A percentile compares a stretch with the other conserved stretches of the same genome.
phyloP scores from a whole-genome alignment of 2,888 invertebrate species.

The Calameuta idolon region DNA sequence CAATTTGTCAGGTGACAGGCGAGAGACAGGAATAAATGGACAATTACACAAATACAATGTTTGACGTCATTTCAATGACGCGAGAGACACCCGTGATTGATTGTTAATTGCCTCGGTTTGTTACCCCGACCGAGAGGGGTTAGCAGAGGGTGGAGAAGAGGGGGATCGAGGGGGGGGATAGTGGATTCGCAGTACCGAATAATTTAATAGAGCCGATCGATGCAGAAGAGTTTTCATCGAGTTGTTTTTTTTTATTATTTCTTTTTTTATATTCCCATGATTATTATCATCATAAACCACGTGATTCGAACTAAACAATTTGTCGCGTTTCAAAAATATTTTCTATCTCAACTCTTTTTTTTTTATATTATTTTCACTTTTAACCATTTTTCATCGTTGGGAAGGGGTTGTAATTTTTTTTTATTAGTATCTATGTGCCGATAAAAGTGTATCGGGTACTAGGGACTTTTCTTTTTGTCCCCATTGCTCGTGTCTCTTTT shows the following conservation, averaged over 20 bases:
- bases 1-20: conserved; percentile 66
- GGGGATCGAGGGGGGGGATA: conserved; percentile 18
- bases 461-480: too few relatives aligned
- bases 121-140: conserved; percentile 53
- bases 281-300: neutral
- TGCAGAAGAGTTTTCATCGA: conserved; percentile 47
- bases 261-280: neutral
- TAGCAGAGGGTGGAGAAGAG: conserved; percentile 24
- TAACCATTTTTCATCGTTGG: conserved; percentile 29
- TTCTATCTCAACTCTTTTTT: conserved; percentile 30
- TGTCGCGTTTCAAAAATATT: neutral
- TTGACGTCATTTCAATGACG: conserved; percentile 67
- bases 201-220: conserved; percentile 64
- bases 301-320: neutral
- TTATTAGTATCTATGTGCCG: neutral
- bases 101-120: conserved; percentile 67
- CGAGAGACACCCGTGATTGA: conserved; percentile 66
- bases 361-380: conserved; percentile 30
- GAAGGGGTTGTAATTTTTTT: conserved; percentile 7
- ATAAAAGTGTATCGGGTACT: too few relatives aligned
- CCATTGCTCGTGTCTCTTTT: too few relatives aligned
- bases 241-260: conserved; percentile 30
- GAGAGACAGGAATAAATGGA: conserved; percentile 66
- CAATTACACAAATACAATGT: conserved; percentile 67
- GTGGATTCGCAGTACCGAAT: conserved; percentile 44